Percentiles rank a stretch among this genome's conserved stretches.
Conservation (phyloP, 2,888 invertebrate species). For the Phymatocera aterrima region DNA sequence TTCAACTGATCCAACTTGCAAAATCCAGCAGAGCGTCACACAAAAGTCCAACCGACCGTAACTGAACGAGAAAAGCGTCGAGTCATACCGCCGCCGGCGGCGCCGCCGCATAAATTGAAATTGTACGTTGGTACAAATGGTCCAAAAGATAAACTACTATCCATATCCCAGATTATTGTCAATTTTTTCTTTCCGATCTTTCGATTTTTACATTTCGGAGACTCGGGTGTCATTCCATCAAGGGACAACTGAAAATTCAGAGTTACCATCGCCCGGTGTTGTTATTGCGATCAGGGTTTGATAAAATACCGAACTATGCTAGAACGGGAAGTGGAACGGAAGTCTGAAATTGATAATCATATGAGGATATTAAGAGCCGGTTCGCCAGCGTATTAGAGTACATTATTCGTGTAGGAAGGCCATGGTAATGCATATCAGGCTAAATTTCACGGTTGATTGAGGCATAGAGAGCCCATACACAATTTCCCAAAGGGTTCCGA, state of each 20-base stretch:
- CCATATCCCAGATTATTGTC: slow-evolving; percentile 23
- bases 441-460: slow-evolving; percentile 73
- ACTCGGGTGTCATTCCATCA: not conserved
- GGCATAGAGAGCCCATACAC: slow-evolving; percentile 64
- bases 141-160: slow-evolving; percentile 37
- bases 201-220: not conserved
- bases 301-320: not conserved
- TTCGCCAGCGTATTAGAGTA: slow-evolving; percentile 23
- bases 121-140: slow-evolving; percentile 34
- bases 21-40: slow-evolving; percentile 34
- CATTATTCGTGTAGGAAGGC: slow-evolving; percentile 6
- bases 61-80: slow-evolving; percentile 41
- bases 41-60: slow-evolving; percentile 40
- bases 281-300: too few species aligned
- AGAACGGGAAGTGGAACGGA: not conserved
- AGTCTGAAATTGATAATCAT: slow-evolving; percentile 28
- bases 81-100: slow-evolving; percentile 38
- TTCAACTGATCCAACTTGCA: slow-evolving; percentile 28
- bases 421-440: slow-evolving; percentile 66
- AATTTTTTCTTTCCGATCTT: not conserved
- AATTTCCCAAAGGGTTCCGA: slow-evolving; percentile 73
- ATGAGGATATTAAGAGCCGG: slow-evolving; percentile 12
- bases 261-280: too few species aligned
- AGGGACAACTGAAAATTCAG: too few species aligned
- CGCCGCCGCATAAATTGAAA: slow-evolving; percentile 41